phyloP scores from a whole-genome alignment of 2,888 invertebrate genomes.

The Ennomos erosarius region DNA sequence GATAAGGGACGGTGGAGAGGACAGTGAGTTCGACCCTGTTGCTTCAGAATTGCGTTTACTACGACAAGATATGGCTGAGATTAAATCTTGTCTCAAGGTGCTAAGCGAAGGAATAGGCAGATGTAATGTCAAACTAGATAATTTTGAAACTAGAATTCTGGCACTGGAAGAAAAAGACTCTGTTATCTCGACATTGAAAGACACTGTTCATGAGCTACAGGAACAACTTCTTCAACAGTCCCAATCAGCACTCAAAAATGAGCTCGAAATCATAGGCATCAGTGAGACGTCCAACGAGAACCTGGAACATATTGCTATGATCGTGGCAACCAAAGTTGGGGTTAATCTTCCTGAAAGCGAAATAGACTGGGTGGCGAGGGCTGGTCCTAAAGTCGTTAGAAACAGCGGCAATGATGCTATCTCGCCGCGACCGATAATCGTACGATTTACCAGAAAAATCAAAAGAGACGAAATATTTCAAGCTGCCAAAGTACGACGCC shows the following conservation, averaged over 20 bases:
- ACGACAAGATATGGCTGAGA: conserved; percentile 35
- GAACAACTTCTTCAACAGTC: conserved; percentile 3
- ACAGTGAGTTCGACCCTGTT: background rate
- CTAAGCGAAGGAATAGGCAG: background rate
- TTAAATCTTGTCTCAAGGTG: conserved; percentile 27
- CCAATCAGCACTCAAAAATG: background rate
- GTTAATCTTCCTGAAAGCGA: conserved; percentile 1
- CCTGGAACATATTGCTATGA: background rate
- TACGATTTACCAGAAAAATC: background rate
- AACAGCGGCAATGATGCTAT: background rate
- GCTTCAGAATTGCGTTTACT: conserved; percentile 1
- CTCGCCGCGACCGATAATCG: background rate
- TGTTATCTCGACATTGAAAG: background rate
- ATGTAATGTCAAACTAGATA: background rate
- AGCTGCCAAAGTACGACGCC: conserved; percentile 2
- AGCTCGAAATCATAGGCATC: too few relatives aligned
- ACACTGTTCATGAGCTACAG: background rate
- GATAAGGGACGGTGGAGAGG: background rate
- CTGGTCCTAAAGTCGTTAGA: background rate
- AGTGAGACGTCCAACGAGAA: background rate
- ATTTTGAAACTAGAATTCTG: background rate
- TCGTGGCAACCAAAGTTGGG: conserved; percentile 2
- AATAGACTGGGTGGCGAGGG: conserved; percentile 3
- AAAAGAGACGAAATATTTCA: background rate
- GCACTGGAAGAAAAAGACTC: background rate